Evolutionary conservation across 2,888 invertebrate species (phyloP), one percentile per base, ranked within the genome.

Genomic region (Diachrysia chrysitis): DNA sequence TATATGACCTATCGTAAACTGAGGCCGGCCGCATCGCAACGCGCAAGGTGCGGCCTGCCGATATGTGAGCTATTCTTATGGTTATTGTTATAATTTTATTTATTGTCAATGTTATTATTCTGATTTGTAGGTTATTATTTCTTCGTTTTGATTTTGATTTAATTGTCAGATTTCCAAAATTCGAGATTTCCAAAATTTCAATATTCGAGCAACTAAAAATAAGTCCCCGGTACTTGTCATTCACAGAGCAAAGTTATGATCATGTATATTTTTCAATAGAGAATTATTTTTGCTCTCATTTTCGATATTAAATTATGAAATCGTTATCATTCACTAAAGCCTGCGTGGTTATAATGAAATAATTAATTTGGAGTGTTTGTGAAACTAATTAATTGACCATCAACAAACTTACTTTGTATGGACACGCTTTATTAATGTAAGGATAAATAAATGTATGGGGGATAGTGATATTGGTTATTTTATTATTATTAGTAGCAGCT

Each of bases 331-430:
- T 42, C 42, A 37, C 37, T 37, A 37, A 37, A 37, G 42, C 42
- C 7, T n/a, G 42, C 32, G 32, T n/a, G 42, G 42, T 42, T 42
- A n/a, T 42, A 42, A 42, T 42, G 16, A 42, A 42, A 42, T 42
- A n/a, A 42, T 42, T 42, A 42, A 42, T 42, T 42, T n/a, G 42
- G 42, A 42, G 42, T 42, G 42, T 42, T 42, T 42, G 42, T 42
- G n/a, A 42, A 42, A 42, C n/a, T 42, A 42, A 42, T 42, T 42
- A 42, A 42, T 42, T 42, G 42, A n/a, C 42, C 42, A 14, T 42
- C 42, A 42, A 42, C 42, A 42, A 42, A 42, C 42, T 42, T 42
- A 42, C 42, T 42, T 42, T 42, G n/a, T 42, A 42, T 42, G n/a
- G 37, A 16, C 37, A 37, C 37, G 37, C 4, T n/a, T 42, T n/a